Conservation (phyloP, 1,140 invertebrate species). For the Harpegnathos saltator region DNA sequence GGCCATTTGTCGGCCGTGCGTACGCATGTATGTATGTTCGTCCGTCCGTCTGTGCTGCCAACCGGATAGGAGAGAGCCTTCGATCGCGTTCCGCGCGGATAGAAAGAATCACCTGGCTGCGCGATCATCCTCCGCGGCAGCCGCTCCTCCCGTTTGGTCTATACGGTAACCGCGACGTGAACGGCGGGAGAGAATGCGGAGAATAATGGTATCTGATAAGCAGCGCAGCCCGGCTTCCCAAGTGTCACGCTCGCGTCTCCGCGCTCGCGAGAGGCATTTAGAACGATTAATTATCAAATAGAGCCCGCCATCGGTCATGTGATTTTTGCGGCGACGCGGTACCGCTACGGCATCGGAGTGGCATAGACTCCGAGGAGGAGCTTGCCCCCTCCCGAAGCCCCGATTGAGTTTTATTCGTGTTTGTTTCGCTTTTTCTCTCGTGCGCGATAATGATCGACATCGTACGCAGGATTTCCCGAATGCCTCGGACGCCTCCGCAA, state of each 20-base stretch:
- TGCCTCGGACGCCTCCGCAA: too few species aligned
- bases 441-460: too few species aligned
- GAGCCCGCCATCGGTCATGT: background rate
- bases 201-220: conserved; percentile 71
- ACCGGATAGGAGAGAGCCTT: conserved; percentile 41
- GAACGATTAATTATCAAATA: conserved; percentile 34
- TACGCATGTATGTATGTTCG: conserved; percentile 36
- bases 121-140: conserved; percentile 64
- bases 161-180: conserved; percentile 38
- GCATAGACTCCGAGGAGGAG: too few species aligned
- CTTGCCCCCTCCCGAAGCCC: too few species aligned
- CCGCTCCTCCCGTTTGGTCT: conserved; percentile 36
- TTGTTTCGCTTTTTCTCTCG: too few species aligned
- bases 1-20: conserved; percentile 81
- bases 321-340: too few species aligned
- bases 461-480: too few species aligned
- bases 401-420: too few species aligned
- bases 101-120: conserved; percentile 62
- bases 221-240: background rate
- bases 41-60: conserved; percentile 76
- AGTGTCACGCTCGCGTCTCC: conserved; percentile 9
- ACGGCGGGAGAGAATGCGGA: conserved; percentile 39
- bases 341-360: too few species aligned
- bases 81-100: conserved; percentile 56
- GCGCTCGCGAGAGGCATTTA: conserved; percentile 27